A percentile compares a stretch with the other conserved stretches of the same genome.
Evolutionary conservation across 2,797 vertebrate species (phyloP).

Genomic region (Coregonus ussuriensis): DNA sequence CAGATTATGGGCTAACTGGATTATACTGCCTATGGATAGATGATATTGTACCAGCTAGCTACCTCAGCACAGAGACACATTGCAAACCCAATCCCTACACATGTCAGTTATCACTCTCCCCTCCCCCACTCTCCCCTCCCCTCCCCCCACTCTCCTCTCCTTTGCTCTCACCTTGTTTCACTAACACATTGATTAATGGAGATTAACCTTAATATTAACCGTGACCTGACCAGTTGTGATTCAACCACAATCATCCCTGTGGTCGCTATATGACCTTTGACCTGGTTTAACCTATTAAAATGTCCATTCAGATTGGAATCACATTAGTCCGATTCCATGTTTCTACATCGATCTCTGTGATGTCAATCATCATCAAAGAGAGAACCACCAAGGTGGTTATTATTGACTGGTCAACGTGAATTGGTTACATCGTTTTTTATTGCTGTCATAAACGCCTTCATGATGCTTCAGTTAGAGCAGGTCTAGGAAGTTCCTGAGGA

Average conservation of each 20-base stretch:
- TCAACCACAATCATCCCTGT: neutral
- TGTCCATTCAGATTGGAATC: neutral
- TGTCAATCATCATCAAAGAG: slow-evolving; percentile 5
- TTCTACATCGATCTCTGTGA: neutral
- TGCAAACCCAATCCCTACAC: neutral
- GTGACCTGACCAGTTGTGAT: neutral
- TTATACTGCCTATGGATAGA: slow-evolving; percentile 35
- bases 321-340: neutral
- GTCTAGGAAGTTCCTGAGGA: slow-evolving; percentile 20
- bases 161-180: neutral
- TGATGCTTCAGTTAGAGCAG: slow-evolving; percentile 1
- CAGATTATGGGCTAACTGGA: slow-evolving; percentile 54
- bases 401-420: slow-evolving; percentile 20
- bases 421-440: slow-evolving; percentile 19
- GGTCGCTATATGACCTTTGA: neutral
- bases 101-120: neutral
- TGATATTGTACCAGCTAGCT: slow-evolving; percentile 5
- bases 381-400: neutral
- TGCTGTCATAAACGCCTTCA: slow-evolving; percentile 4
- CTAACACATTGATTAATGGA: slow-evolving; percentile 8
- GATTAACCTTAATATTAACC: neutral
- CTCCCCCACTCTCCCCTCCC: neutral
- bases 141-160: neutral
- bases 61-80: neutral
- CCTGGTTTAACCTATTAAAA: neutral